Base-by-base conservation (phyloP, 2,888 invertebrate genomes). In the Leptodirus hochenwartii region DNA sequence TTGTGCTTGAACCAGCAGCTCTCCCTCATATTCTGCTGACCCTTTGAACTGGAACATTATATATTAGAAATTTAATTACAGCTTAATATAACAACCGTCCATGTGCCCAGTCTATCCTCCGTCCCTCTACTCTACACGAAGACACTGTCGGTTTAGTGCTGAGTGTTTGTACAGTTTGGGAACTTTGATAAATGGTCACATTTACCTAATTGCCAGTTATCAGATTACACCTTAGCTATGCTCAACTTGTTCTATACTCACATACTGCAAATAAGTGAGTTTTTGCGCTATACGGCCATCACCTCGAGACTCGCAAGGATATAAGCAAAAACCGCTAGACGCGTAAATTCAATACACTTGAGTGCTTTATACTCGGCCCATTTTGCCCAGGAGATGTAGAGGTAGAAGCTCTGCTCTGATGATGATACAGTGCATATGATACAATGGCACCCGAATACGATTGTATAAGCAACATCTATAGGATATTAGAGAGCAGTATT, bases 271-370 rank as follows among this genome's bases (percentile, higher is more conserved):
- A 30, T 37, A 32, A 33, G 32, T 32, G 30, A 31, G 37, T 37
- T 38, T 41, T 39, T 23, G 29, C 29, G 22, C 26, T 27, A 27
- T 25, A 26, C 17, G n/a, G n/a, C n/a, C n/a, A n/a, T n/a, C n/a
- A n/a, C n/a, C n/a, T n/a, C n/a, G 17, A 31, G 25, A 31, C 28
- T 28, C 15, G 15, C 5, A 27, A 23, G 32, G 13, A 25, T 10
- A 13, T 16, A n/a, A 30, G 33, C 51, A 53, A 52, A 53, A 53
- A 52, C 44, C 17, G 27, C 15, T 43, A 39, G 43, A 41, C 44
- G 44, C 47, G 49, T 49, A 50, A 53, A 55, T 55, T 53, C 56
- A 56, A 56, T 56, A 56, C 53, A 53, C 41, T 54, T 54, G 52
- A 56, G 54, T 56, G 56, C 50, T 50, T 47, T n/a, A n/a, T n/a